Conservation (phyloP, 2,888 invertebrate genomes). For the Xylota sylvarum region DNA sequence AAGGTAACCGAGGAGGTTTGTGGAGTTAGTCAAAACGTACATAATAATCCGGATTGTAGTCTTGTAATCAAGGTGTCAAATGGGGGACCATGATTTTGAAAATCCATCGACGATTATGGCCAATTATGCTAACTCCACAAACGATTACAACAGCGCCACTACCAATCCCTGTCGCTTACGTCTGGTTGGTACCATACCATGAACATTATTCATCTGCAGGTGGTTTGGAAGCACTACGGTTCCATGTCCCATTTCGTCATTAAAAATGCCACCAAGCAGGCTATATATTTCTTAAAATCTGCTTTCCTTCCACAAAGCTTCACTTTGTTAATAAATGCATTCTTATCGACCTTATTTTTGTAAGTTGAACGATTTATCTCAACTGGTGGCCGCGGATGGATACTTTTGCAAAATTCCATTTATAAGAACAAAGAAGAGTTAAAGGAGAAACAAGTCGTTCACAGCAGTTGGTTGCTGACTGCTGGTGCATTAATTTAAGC, state of each 20-base stretch:
- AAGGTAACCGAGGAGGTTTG: too few relatives aligned
- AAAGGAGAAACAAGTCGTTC: slow-evolving; percentile 3
- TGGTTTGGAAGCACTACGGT: not conserved
- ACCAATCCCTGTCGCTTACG: too few relatives aligned
- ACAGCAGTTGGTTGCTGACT: slow-evolving; percentile 11
- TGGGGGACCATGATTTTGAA: too few relatives aligned
- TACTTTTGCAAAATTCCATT: slow-evolving; percentile 32
- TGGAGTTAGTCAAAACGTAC: too few relatives aligned
- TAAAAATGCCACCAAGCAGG: not conserved
- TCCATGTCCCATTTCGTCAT: not conserved
- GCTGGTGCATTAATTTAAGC: slow-evolving; percentile 42
- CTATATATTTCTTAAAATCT: too few relatives aligned
- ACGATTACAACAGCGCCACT: too few relatives aligned
- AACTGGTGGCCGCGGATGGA: slow-evolving; percentile 12
- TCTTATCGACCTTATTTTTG: slow-evolving; percentile 29
- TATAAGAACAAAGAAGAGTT: slow-evolving; percentile 29
- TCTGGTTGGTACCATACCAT: not conserved
- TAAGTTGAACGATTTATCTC: slow-evolving; percentile 23
- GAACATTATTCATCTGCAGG: not conserved
- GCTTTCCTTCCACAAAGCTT: not conserved
- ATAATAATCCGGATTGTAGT: too few relatives aligned
- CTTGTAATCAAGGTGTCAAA: too few relatives aligned
- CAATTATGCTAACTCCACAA: too few relatives aligned
- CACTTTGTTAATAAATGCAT: slow-evolving; percentile 14
- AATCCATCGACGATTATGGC: too few relatives aligned